phyloP scores from a whole-genome alignment of 2,113 vertebrate genomes.

The Balaeniceps rex region DNA sequence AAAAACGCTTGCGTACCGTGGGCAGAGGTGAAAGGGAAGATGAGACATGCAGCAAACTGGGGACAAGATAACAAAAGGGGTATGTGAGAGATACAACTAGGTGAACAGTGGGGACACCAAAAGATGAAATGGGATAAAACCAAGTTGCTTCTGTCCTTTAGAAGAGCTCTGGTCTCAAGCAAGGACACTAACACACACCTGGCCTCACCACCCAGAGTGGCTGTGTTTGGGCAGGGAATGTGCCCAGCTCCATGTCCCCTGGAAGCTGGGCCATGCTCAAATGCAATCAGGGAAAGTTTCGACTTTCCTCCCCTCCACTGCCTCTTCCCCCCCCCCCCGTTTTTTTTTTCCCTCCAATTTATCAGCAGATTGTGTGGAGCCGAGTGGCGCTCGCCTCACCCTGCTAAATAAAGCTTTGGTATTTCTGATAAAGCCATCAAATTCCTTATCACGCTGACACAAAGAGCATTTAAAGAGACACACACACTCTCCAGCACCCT shows the following conservation, averaged over 20 bases:
- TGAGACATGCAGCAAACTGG: background rate
- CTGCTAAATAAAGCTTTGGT: constrained; percentile 98
- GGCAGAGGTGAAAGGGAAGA: background rate
- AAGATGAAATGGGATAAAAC: background rate
- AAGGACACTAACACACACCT: background rate
- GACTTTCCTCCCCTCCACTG: constrained; percentile 35
- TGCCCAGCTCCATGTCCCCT: background rate
- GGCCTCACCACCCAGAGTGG: background rate
- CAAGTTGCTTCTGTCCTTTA: background rate
- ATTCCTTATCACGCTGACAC: constrained; percentile 95
- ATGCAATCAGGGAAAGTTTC: background rate
- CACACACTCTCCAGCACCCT: constrained; percentile 72
- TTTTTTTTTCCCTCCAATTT: constrained; percentile 78
- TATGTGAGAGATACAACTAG: background rate
- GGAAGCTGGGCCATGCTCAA: background rate
- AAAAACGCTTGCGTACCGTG: background rate
- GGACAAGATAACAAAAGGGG: background rate
- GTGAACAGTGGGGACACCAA: background rate
- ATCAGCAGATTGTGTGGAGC: constrained; percentile 90
- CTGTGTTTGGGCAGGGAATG: background rate
- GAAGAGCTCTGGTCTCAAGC: background rate
- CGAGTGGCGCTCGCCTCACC: constrained; percentile 89
- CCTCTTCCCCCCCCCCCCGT: constrained; percentile 45
- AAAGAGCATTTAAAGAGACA: constrained; percentile 93
- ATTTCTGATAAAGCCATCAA: constrained; percentile 99